phyloP scores from a whole-genome alignment of 2,113 vertebrate genomes.

The Amia ocellicauda region DNA sequence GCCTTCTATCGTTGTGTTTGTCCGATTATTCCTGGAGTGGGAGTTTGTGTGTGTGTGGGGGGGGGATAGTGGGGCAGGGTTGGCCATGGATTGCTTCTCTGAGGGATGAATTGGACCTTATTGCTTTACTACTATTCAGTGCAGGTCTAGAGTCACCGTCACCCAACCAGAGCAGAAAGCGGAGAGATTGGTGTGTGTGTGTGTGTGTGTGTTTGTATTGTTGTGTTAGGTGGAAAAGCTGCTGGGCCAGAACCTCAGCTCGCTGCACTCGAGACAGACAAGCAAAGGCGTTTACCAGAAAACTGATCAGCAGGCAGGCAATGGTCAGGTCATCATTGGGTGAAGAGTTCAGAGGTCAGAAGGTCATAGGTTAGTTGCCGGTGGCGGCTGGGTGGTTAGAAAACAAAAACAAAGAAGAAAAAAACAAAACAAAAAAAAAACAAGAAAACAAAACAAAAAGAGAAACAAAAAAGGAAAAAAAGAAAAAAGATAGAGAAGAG shows the following conservation, averaged over 20 bases:
- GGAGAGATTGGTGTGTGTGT: conserved; percentile 63
- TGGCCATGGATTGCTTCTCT: conserved; percentile 67
- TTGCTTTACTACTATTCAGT: conserved; percentile 90
- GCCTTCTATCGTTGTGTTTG: conserved; percentile 58
- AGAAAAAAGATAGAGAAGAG: conserved; percentile 98
- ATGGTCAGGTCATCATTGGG: conserved; percentile 99
- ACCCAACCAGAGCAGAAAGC: conserved; percentile 69
- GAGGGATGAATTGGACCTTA: conserved; percentile 79
- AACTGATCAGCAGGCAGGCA: conserved; percentile 97
- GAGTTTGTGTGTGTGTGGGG: conserved; percentile 18
- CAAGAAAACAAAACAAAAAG: conserved; percentile 58
- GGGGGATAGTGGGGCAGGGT: conserved; percentile 43
- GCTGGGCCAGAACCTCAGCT: conserved; percentile 82
- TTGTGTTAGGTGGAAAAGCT: conserved; percentile 80
- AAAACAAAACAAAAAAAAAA: conserved; percentile 65
- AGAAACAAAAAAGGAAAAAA: conserved; percentile 71
- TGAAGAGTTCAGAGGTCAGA: conserved; percentile 98
- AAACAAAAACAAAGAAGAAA: conserved; percentile 72
- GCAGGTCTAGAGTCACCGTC: conserved; percentile 83
- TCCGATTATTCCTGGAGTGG: conserved; percentile 4
- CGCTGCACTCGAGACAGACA: conserved; percentile 81
- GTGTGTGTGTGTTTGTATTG: conserved; percentile 30
- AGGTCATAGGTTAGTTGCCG: conserved; percentile 99
- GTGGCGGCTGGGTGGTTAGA: conserved; percentile 99
- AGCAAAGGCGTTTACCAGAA: conserved; percentile 94